These are phyloP conservation scores for Balaenoptera acutorostrata DNA, from an alignment of 2,113 vertebrate species.

Conservation along the genomic window DNA sequence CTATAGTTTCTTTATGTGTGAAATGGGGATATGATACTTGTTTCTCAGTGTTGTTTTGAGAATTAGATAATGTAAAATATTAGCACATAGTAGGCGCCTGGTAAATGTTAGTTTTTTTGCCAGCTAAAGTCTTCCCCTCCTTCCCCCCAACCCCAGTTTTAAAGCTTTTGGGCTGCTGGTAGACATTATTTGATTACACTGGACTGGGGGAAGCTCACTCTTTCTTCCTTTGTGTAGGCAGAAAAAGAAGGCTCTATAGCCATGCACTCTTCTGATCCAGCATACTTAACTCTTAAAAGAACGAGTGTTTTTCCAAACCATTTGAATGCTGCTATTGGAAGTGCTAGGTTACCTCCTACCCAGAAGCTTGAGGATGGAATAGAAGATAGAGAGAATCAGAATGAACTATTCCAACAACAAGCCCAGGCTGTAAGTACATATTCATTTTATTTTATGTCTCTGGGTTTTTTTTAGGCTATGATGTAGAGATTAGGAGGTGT, in stretches of 20 bases:
- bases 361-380: not conserved
- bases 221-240: slow-evolving; percentile 67
- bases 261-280: slow-evolving; percentile 44
- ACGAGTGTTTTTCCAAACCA: slow-evolving; percentile 66
- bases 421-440: slow-evolving; percentile 76
- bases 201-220: not conserved
- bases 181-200: not conserved
- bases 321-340: slow-evolving; percentile 66
- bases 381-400: slow-evolving; percentile 38
- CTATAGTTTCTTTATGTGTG: not conserved
- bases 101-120: not conserved
- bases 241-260: slow-evolving; percentile 75
- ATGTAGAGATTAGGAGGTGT: not conserved
- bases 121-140: not conserved
- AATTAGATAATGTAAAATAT: slow-evolving; percentile 13
- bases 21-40: not conserved
- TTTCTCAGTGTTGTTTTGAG: not conserved
- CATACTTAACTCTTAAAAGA: slow-evolving; percentile 61
- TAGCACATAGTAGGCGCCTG: not conserved
- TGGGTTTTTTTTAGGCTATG: not conserved
- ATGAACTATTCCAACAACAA: slow-evolving; percentile 68
- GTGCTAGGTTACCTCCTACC: not conserved
- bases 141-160: accelerated
- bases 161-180: not conserved
- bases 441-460: not conserved